Percentiles rank a stretch among this genome's conserved stretches.
Evolutionary conservation across 2,113 vertebrate genomes (phyloP).

Genomic region (Microtus montanus): DNA sequence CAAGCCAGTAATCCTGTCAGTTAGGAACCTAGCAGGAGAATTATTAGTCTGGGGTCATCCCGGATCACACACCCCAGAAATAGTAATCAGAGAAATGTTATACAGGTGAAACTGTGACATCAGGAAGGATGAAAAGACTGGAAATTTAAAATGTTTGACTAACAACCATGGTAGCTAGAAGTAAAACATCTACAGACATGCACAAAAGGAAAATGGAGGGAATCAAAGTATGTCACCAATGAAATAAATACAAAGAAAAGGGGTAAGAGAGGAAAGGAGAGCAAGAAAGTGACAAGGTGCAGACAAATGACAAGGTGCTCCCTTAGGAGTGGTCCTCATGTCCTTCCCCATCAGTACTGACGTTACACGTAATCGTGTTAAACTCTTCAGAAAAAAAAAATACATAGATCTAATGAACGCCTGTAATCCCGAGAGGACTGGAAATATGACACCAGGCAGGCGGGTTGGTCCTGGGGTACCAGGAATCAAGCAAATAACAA

Average conservation of each 20-base stretch:
- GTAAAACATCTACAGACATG: background rate
- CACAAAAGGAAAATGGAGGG: background rate
- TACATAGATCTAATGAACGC: background rate
- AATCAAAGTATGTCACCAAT: background rate
- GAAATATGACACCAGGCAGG: background rate
- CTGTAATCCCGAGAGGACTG: background rate
- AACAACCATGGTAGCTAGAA: background rate
- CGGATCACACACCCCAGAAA: too few relatives aligned
- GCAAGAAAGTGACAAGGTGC: background rate
- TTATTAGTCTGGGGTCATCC: too few relatives aligned
- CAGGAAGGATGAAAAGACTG: background rate
- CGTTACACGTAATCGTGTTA: background rate
- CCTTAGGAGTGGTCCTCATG: background rate
- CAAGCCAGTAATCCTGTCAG: too few relatives aligned
- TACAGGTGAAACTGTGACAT: background rate
- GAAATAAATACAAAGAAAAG: background rate
- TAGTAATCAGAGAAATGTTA: background rate
- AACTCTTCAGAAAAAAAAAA: conserved; percentile 7
- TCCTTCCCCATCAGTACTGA: background rate
- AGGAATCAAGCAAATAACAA: background rate
- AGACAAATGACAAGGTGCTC: background rate
- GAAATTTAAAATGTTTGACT: background rate
- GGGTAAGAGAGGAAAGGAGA: background rate
- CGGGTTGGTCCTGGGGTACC: background rate
- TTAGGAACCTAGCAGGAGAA: too few relatives aligned